phyloP scores from a whole-genome alignment of 2,888 invertebrate genomes.

The Endotricha flammealis region DNA sequence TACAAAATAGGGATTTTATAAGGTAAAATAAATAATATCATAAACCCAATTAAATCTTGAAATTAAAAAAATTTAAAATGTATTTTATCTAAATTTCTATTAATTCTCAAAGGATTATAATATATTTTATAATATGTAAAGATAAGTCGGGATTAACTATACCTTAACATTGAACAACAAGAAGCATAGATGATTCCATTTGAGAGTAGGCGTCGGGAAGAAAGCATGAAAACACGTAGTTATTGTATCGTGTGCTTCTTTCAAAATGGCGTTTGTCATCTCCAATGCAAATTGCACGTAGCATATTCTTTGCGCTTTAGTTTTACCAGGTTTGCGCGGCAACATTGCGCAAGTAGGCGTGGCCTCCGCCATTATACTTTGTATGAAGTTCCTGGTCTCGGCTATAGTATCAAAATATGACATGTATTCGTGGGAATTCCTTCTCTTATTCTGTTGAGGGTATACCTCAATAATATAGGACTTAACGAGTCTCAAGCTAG shows the following conservation, averaged over 20 bases:
- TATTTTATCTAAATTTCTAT: too few species aligned
- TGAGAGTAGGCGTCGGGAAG: constrained; percentile 94
- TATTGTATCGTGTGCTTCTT: constrained; percentile 94
- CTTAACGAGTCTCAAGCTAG: constrained; percentile 87
- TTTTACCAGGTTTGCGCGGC: constrained; percentile 53
- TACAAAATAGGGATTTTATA: not conserved
- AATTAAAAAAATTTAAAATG: too few species aligned
- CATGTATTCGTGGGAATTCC: constrained; percentile 81
- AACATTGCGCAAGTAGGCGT: constrained; percentile 57
- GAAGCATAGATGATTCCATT: constrained; percentile 95
- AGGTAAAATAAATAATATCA: too few species aligned
- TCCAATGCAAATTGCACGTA: constrained; percentile 73
- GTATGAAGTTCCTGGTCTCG: constrained; percentile 88
- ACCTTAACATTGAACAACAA: constrained; percentile 84
- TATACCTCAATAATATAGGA: constrained; percentile 95
- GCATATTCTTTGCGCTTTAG: constrained; percentile 56
- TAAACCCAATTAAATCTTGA: too few species aligned
- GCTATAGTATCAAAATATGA: constrained; percentile 91
- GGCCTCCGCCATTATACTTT: constrained; percentile 88
- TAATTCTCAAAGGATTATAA: too few species aligned
- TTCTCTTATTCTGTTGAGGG: constrained; percentile 81
- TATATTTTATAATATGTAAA: too few species aligned
- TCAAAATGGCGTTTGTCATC: constrained; percentile 85
- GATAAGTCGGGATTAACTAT: too few species aligned
- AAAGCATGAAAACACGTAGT: constrained; percentile 96